phyloP scores from a whole-genome alignment of 2,797 vertebrate genomes.

The Sandelia bainsii region DNA sequence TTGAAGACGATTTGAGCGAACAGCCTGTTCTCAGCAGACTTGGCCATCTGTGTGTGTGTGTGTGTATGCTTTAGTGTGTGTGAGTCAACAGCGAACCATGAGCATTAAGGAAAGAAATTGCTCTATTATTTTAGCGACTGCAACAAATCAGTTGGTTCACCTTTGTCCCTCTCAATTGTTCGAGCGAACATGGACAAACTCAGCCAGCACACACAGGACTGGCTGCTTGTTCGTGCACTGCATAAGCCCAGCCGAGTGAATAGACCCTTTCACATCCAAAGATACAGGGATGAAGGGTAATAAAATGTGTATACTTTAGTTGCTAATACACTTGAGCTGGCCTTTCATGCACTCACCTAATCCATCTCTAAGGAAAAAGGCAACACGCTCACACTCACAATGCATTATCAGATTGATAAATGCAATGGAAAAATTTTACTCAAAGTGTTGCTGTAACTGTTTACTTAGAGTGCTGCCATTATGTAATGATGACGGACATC shows the following conservation, averaged over 20 bases:
- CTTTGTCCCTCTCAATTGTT: conserved; percentile 78
- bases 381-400: conserved; percentile 31
- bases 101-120: conserved; percentile 82
- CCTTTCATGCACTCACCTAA: conserved; percentile 62
- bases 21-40: conserved; percentile 78
- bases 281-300: conserved; percentile 74
- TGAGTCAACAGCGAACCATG: conserved; percentile 64
- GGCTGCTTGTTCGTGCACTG: conserved; percentile 66
- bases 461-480: conserved; percentile 32
- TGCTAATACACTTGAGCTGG: conserved; percentile 68
- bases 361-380: conserved; percentile 44
- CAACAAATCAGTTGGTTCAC: conserved; percentile 82
- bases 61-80: conserved; percentile 36
- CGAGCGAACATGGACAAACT: conserved; percentile 74
- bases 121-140: conserved; percentile 82
- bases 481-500: conserved; percentile 38
- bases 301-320: conserved; percentile 75
- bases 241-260: conserved; percentile 69
- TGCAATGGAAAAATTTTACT: conserved; percentile 30
- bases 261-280: conserved; percentile 71
- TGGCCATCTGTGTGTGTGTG: conserved; percentile 29
- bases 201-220: conserved; percentile 62
- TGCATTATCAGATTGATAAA: conserved; percentile 26
- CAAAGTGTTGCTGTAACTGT: conserved; percentile 38
- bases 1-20: conserved; percentile 80